Evolutionary conservation across 2,113 vertebrate genomes (phyloP), one percentile per base, ranked within the genome.

Genomic region (Tringa solitaria): DNA sequence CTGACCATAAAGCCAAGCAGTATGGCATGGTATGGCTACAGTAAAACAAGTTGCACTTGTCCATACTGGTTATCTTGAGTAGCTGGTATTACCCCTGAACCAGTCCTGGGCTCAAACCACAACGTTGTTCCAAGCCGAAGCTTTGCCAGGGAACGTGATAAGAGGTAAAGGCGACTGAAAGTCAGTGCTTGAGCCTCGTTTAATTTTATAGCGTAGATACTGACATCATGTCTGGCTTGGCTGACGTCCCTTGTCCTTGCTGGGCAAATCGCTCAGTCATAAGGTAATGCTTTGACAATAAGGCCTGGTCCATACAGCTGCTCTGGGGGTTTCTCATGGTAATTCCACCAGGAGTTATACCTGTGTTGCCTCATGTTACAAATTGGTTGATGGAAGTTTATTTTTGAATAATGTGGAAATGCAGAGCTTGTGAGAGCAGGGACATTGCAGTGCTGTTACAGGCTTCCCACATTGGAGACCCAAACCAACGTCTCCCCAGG

Each of bases 181-280:
- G 37, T 8, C 22, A 50, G 4, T 26, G 28, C 41, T 7, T 30
- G 21, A 57, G 27, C 50, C 50, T 75, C 7, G 1, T 56, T 86
- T 33, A 14, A 60, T 43, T 32, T 14, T 30, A 26, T 4, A 9
- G 2, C 5, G 4, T 9, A 65, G 43, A 59, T 39, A 33, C 0
- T 35, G 48, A 14, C 12, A 28, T 23, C 73, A 30, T 2, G 1
- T 39, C 73, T n/a, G 60, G 5, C 75, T 76, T 10, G 26, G 35
- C 14, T 26, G 50, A 11, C n/a, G 2, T 0, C 8, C 1, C 39
- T 50, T 24, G 24, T 37, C 43, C 72, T 43, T 37, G 50, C 50
- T 20, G 19, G 53, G 32, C 33, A 41, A 57, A 21, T 33, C 54
- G 2, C 7, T 8, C 30, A 4, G 41, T n/a, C 32, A 10, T 48